Evolutionary conservation across 2,797 vertebrate genomes (phyloP).

Genomic region (Sebastes oblongus): DNA sequence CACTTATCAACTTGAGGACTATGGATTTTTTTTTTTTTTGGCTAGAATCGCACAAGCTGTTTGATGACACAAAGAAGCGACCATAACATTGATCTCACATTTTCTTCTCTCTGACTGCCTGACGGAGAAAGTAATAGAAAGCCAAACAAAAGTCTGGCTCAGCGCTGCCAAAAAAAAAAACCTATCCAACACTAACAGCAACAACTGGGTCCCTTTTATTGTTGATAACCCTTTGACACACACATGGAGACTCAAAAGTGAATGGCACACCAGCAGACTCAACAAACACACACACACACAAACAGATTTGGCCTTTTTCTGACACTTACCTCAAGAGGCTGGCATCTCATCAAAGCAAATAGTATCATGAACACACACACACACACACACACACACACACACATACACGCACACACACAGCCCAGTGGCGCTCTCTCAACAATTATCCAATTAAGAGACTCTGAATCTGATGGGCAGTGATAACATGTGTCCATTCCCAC

Average conservation of each 20-base stretch:
- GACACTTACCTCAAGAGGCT: constrained; percentile 48
- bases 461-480: constrained; percentile 48
- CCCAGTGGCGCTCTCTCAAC: constrained; percentile 8
- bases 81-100: constrained; percentile 56
- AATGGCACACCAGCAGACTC: constrained; percentile 5
- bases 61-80: constrained; percentile 44
- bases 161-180: constrained; percentile 16
- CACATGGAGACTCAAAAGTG: neutral
- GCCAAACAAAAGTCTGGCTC: constrained; percentile 39
- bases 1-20: constrained; percentile 52
- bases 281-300: neutral
- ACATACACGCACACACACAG: neutral
- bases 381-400: neutral
- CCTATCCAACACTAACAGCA: constrained; percentile 27
- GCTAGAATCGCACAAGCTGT: constrained; percentile 40
- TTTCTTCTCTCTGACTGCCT: constrained; percentile 34
- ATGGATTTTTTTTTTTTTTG: constrained; percentile 61
- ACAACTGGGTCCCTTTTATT: constrained; percentile 34
- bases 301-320: constrained; percentile 40
- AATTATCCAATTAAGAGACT: constrained; percentile 57
- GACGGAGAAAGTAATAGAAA: constrained; percentile 32
- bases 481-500: constrained; percentile 43
- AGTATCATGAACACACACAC: neutral
- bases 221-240: constrained; percentile 54
- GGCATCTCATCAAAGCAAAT: constrained; percentile 48